Percentiles rank a stretch among this genome's conserved stretches.
Evolutionary conservation across 2,797 vertebrate genomes (phyloP).

Genomic region (Tiaroga cobitis): DNA sequence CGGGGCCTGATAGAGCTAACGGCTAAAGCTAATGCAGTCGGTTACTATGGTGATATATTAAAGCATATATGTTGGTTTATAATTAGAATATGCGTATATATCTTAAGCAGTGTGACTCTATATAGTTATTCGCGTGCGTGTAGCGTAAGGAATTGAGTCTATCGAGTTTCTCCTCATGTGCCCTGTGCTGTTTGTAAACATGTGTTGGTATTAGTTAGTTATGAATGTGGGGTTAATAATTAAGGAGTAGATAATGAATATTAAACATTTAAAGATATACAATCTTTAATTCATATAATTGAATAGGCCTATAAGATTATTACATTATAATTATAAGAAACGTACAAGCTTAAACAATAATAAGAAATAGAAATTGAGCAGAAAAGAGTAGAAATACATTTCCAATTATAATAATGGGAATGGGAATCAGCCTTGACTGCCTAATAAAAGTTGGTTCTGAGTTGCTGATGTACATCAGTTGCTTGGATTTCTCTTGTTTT

Average conservation of each 20-base stretch:
- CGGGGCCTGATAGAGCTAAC: constrained; percentile 17
- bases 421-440: neutral
- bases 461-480: neutral
- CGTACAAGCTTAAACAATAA: neutral
- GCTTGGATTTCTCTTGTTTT: neutral
- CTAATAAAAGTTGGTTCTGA: no score
- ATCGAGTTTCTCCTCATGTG: neutral
- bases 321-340: no score
- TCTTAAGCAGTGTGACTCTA: no score
- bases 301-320: neutral
- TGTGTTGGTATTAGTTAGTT: neutral
- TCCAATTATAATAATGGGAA: neutral
- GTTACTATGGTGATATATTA: constrained; percentile 41
- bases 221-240: no score
- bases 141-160: neutral
- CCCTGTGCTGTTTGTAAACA: constrained; percentile 13
- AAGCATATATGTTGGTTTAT: neutral
- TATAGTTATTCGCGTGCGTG: neutral
- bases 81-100: neutral
- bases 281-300: neutral
- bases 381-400: neutral
- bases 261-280: neutral
- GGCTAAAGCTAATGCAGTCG: constrained; percentile 26
- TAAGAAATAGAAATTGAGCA: neutral
- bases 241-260: neutral